A percentile compares a stretch with the other conserved stretches of the same genome.
These are phyloP conservation scores for Cladopsammia gracilis DNA, from an alignment of 64 coral and sea anemone species.

Conservation along the genomic window DNA sequence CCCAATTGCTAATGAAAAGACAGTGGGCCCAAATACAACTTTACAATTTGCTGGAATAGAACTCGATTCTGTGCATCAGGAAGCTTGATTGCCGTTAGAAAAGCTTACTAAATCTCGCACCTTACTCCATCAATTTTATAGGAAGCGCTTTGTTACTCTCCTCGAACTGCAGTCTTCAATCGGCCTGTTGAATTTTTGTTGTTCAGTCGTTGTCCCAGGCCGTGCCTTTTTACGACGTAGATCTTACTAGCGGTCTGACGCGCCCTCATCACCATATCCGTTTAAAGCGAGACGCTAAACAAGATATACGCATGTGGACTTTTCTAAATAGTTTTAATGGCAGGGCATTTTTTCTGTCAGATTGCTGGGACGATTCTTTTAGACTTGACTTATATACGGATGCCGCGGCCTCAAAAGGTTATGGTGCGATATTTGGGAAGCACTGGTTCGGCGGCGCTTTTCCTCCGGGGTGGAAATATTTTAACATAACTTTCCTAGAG, in stretches of 20 bases:
- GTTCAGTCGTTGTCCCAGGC: not conserved
- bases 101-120: not conserved
- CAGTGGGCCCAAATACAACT: not conserved
- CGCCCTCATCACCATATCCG: conserved; percentile 6
- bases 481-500: conserved; percentile 35
- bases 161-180: not conserved
- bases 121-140: not conserved
- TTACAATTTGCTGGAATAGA: not conserved
- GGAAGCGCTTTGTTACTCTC: not conserved
- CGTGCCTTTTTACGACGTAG: conserved; percentile 22
- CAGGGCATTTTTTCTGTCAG: conserved; percentile 11
- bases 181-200: not conserved
- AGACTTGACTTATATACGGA: not conserved
- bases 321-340: not conserved
- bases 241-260: conserved; percentile 11
- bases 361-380: not conserved
- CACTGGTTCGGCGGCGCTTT: conserved; percentile 24
- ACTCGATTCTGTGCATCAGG: not conserved
- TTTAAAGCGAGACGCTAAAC: not conserved
- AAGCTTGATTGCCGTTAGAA: conserved; percentile 1
- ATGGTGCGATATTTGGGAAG: conserved; percentile 11
- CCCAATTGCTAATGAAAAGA: not conserved
- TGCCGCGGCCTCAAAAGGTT: conserved; percentile 3
- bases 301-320: no score
- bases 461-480: not conserved